Evolutionary conservation across 2,113 vertebrate genomes (phyloP).

Genomic region (Gasterosteus nipponicus): DNA sequence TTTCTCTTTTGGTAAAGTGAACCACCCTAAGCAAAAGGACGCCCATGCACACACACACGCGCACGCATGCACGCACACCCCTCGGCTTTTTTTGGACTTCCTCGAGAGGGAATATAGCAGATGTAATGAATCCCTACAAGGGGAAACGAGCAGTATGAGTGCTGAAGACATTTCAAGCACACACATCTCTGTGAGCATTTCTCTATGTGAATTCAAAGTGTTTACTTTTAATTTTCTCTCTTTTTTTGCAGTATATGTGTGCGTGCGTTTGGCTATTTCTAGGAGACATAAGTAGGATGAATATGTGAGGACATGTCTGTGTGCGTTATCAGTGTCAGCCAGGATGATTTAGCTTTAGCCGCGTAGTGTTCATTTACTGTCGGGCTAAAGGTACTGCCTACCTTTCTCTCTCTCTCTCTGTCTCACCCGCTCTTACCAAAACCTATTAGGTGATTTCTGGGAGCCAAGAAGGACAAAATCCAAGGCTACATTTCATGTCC

Average conservation of each 20-base stretch:
- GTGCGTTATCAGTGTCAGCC: slow-evolving; percentile 40
- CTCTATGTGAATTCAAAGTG: background rate
- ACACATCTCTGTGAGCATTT: slow-evolving; percentile 15
- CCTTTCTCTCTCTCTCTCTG: background rate
- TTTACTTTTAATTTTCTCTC: slow-evolving; percentile 6
- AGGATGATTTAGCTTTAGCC: slow-evolving; percentile 47
- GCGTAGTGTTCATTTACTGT: slow-evolving; percentile 38
- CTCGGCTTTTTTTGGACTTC: background rate
- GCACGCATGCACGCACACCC: slow-evolving; percentile 7
- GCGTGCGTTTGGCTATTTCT: background rate
- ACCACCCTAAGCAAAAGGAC: slow-evolving; percentile 38
- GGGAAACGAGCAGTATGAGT: slow-evolving; percentile 30
- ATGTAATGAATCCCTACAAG: slow-evolving; percentile 41
- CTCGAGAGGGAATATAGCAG: slow-evolving; percentile 27
- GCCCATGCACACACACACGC: slow-evolving; percentile 11
- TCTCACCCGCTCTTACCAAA: slow-evolving; percentile 33
- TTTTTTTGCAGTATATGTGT: background rate
- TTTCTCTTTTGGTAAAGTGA: slow-evolving; percentile 45
- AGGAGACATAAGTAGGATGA: background rate
- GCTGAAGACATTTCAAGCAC: slow-evolving; percentile 42
- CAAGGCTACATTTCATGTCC: slow-evolving; percentile 68
- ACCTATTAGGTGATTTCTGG: slow-evolving; percentile 51
- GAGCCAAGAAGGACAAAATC: slow-evolving; percentile 45
- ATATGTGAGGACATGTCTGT: slow-evolving; percentile 11
- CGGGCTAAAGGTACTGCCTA: slow-evolving; percentile 24